Conservation (phyloP, 2,113 vertebrate genomes). For the Tenrec ecaudatus region DNA sequence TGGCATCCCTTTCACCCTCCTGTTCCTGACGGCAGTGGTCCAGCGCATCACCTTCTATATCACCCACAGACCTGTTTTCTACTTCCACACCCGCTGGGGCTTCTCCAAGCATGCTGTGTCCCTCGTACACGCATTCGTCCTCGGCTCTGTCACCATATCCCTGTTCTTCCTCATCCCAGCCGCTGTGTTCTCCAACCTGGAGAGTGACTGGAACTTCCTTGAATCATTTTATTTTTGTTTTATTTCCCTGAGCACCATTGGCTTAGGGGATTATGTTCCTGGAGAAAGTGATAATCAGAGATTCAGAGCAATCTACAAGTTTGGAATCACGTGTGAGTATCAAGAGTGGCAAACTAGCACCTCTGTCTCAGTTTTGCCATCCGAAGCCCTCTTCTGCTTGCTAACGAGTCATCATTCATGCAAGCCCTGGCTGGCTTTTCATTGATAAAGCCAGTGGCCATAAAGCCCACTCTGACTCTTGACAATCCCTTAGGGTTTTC, state of each 20-base stretch:
- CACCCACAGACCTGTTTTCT: slow-evolving; percentile 92
- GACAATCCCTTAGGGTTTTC: not conserved
- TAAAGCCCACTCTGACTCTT: not conserved
- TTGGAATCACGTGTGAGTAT: slow-evolving; percentile 96
- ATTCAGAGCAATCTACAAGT: slow-evolving; percentile 96
- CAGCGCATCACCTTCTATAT: slow-evolving; percentile 95
- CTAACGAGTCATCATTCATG: no score
- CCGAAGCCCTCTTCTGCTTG: no score
- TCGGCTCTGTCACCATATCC: slow-evolving; percentile 90
- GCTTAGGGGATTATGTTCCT: slow-evolving; percentile 97
- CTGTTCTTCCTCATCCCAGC: slow-evolving; percentile 97
- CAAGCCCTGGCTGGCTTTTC: not conserved
- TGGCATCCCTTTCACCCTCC: slow-evolving; percentile 97
- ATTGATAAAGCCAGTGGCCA: not conserved
- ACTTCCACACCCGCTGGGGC: slow-evolving; percentile 94
- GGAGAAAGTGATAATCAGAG: slow-evolving; percentile 95
- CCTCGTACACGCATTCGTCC: slow-evolving; percentile 90
- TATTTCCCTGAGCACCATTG: slow-evolving; percentile 98
- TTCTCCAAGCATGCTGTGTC: slow-evolving; percentile 94
- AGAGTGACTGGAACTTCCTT: slow-evolving; percentile 98
- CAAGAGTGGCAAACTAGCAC: not conserved
- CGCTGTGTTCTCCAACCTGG: slow-evolving; percentile 93
- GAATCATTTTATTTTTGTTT: slow-evolving; percentile 99
- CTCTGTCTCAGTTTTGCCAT: not conserved
- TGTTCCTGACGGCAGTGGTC: slow-evolving; percentile 97